Evolutionary conservation across 2,113 vertebrate genomes (phyloP), one percentile per base, ranked within the genome.

Genomic region (Theropithecus gelada): DNA sequence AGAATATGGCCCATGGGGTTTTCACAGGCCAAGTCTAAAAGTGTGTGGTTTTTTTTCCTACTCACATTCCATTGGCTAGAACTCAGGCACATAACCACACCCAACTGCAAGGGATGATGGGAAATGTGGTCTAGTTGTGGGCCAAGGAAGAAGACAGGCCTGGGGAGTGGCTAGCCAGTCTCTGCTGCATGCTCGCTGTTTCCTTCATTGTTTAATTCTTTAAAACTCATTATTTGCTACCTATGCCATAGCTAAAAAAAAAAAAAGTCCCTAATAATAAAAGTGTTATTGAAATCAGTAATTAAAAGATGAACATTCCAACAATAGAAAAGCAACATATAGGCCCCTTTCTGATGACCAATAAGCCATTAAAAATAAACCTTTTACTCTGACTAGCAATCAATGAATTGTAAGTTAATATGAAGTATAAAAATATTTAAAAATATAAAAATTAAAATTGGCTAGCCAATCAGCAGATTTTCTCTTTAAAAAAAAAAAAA

Each of bases 371-470:
- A 66, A 50, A 45, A 93, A 72, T 64, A n/a, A 50, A 66, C 25
- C 8, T 45, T 48, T 82, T 83, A 57, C 35, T 73, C 27, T 83
- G 23, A 88, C 3, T 43, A 38, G 30, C 40, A 76, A 88, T 81
- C 50, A 64, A 20, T 80, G 52, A 90, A 79, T 40, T 94, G 0
- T 84, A 85, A 88, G 84, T 80, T 70, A 92, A 79, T 68, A 81
- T 18, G 68, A 97, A 90, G 43, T 64, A 70, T 50, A 38, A 93
- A 66, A 89, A 70, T 88, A 83, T 45, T 72, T 35, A 8, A 97
- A 92, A 96, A 78, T 68, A 48, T 23, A 93, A 95, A 86, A 45
- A 16, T 75, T 80, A 73, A 95, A 95, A 84, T 81, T 75, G 57
- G 45, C 2, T 83, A 75, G 27, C 27, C 66, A 64, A 45, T 85